A percentile compares a stretch with the other conserved stretches of the same genome.
phyloP scores from a whole-genome alignment of 30 jellyfish, hydroid and myxozoan species.

The Cassiopea xamachana region DNA sequence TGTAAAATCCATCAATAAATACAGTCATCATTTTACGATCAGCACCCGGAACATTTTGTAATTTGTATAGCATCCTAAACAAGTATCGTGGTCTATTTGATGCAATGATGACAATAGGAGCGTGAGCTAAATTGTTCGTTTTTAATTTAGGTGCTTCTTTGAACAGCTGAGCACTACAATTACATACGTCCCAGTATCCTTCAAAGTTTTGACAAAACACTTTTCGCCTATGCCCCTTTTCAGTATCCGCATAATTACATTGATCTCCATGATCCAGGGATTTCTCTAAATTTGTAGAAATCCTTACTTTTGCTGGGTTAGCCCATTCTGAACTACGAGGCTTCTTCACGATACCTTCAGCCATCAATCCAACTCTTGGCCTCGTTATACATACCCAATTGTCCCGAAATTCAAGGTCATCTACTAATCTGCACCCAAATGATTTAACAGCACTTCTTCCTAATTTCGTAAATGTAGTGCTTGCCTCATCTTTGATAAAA shows the following conservation, averaged over 20 bases:
- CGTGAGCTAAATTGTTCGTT: slow-evolving; percentile 59
- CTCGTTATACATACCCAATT: slow-evolving; percentile 83
- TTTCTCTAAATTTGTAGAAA: slow-evolving; percentile 31
- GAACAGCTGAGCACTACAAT: slow-evolving; percentile 76
- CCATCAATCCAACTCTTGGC: neutral
- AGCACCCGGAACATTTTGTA: slow-evolving; percentile 91
- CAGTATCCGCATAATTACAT: slow-evolving; percentile 76
- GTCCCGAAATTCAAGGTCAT: slow-evolving; percentile 76
- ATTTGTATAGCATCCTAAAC: slow-evolving; percentile 84
- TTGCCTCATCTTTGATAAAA: slow-evolving; percentile 90
- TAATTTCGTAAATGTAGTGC: slow-evolving; percentile 2
- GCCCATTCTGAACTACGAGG: slow-evolving; percentile 80
- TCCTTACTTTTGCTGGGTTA: slow-evolving; percentile 75
- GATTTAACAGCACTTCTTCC: too few species aligned
- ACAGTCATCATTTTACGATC: slow-evolving; percentile 86
- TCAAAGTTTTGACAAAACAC: slow-evolving; percentile 81
- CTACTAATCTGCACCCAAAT: slow-evolving; percentile 6
- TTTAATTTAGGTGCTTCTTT: slow-evolving; percentile 54
- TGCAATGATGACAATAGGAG: slow-evolving; percentile 48
- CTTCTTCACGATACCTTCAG: slow-evolving; percentile 80
- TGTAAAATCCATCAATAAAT: slow-evolving; percentile 82
- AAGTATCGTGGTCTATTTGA: too few species aligned
- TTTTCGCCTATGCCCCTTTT: slow-evolving; percentile 64
- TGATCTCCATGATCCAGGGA: slow-evolving; percentile 5
- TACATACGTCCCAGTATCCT: slow-evolving; percentile 97